Conservation (phyloP, 2,888 invertebrate species). For the Lepidocyrtinus sp. region DNA sequence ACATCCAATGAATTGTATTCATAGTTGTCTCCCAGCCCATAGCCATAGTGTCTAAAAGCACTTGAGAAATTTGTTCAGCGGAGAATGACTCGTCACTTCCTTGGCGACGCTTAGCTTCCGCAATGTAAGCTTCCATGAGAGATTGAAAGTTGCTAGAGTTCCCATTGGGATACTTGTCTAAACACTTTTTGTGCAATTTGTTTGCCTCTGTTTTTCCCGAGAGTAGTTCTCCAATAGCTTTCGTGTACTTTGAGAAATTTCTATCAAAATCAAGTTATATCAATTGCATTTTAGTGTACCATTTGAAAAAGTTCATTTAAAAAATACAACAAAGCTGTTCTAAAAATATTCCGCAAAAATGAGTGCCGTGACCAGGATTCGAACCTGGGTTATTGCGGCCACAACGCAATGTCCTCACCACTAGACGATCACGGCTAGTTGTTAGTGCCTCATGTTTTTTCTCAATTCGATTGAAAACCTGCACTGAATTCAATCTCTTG, state of each 20-base stretch:
- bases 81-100: conserved; percentile 76
- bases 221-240: conserved; percentile 79
- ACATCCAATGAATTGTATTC: conserved; percentile 85
- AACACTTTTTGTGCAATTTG: conserved; percentile 78
- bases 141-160: conserved; percentile 62
- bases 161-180: conserved; percentile 66
- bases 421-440: conserved; percentile 81
- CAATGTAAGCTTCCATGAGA: conserved; percentile 71
- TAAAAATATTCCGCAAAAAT: conserved; percentile 42
- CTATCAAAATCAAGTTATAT: conserved; percentile 72
- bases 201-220: conserved; percentile 84
- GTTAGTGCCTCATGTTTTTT: background rate
- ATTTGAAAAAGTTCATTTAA: background rate
- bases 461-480: too few species aligned
- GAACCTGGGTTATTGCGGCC: conserved; percentile 86
- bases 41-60: conserved; percentile 87
- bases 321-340: background rate
- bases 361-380: conserved; percentile 81
- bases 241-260: conserved; percentile 78
- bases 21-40: conserved; percentile 89
- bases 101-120: conserved; percentile 73
- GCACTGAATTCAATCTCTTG: too few species aligned
- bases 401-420: conserved; percentile 85
- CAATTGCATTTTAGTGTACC: background rate
- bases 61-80: conserved; percentile 81